Evolutionary conservation across 2,113 vertebrate genomes (phyloP).

Genomic region (Erpornis zantholeuca): DNA sequence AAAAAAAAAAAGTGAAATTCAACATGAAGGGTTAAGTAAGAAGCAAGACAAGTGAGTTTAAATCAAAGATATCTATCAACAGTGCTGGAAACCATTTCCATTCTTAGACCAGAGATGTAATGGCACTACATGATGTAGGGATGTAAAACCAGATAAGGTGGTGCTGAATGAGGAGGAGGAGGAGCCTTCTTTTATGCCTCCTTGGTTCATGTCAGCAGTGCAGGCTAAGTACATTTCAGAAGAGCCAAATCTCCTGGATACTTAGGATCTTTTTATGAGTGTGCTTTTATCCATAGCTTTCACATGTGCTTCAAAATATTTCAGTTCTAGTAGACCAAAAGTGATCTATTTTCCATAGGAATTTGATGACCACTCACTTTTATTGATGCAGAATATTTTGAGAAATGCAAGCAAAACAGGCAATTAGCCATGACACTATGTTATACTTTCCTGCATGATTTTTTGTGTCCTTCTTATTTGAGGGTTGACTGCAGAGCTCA

Average conservation of each 20-base stretch:
- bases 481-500: not conserved
- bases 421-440: not conserved
- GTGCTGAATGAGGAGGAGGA: not conserved
- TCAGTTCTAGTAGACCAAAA: not conserved
- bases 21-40: not conserved
- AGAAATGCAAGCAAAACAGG: not conserved
- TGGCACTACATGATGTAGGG: not conserved
- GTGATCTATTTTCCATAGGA: not conserved
- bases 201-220: not conserved
- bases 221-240: not conserved
- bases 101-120: not conserved
- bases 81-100: not conserved
- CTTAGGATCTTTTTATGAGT: not conserved
- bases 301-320: not conserved
- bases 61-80: not conserved
- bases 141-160: not conserved
- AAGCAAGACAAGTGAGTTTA: not conserved
- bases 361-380: not conserved
- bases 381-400: not conserved
- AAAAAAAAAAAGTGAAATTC: not conserved
- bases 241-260: not conserved
- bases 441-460: not conserved
- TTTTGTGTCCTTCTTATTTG: not conserved
- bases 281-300: not conserved
- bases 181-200: not conserved